These are phyloP conservation scores for Myotis brandtii DNA, from an alignment of 2,113 vertebrate species.

Conservation along the genomic window DNA sequence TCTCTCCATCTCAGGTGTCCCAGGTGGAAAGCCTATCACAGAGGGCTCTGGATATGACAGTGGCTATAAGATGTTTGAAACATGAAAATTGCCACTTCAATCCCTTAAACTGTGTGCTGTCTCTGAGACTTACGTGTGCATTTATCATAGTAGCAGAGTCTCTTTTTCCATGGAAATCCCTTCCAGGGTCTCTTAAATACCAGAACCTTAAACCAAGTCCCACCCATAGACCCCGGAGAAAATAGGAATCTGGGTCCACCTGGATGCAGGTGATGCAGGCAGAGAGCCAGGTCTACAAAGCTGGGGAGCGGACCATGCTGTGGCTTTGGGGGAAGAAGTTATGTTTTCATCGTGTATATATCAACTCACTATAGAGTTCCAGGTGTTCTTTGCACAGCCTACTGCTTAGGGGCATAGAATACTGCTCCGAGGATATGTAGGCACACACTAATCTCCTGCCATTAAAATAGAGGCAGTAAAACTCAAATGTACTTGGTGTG, in stretches of 20 bases:
- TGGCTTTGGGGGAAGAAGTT: neutral
- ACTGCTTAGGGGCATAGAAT: neutral
- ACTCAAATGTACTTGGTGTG: neutral
- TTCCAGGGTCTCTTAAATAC: neutral
- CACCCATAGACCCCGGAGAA: neutral
- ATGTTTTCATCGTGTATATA: neutral
- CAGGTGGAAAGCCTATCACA: neutral
- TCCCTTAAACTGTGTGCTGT: slow-evolving; percentile 63
- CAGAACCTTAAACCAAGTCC: neutral
- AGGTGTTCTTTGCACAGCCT: neutral
- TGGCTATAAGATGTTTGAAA: slow-evolving; percentile 45
- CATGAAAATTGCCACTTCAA: slow-evolving; percentile 64
- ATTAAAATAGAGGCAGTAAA: neutral
- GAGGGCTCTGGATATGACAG: slow-evolving; percentile 19
- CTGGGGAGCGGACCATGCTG: neutral
- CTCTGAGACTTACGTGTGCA: slow-evolving; percentile 59
- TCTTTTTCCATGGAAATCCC: slow-evolving; percentile 7
- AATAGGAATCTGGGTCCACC: neutral
- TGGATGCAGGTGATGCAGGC: neutral
- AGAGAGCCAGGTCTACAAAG: neutral
- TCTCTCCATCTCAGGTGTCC: neutral
- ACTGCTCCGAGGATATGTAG: neutral
- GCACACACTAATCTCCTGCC: neutral
- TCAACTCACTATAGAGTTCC: neutral
- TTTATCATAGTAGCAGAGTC: slow-evolving; percentile 32